These are phyloP conservation scores for Mesodorylaimus sp. DNA, from an alignment of 2,888 invertebrate genomes.

Conservation along the genomic window DNA sequence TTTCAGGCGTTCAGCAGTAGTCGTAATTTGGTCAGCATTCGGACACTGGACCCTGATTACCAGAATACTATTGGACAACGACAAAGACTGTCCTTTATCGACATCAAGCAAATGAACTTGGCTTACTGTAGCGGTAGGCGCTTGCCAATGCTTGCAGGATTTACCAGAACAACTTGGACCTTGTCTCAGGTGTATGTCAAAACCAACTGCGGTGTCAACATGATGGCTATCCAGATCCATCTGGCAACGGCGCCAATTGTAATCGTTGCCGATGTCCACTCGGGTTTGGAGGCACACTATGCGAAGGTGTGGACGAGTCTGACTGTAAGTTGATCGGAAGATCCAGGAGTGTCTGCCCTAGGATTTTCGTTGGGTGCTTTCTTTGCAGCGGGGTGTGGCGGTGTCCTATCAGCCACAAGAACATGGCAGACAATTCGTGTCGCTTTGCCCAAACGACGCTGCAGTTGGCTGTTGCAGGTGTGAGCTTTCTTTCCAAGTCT, in stretches of 20 bases:
- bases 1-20: neutral
- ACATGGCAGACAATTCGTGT: too few species aligned
- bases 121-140: conserved; percentile 4
- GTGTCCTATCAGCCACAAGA: too few species aligned
- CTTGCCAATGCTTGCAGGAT: too few species aligned
- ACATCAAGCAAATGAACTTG: conserved; percentile 2
- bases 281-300: neutral
- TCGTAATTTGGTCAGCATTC: neutral
- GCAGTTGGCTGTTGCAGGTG: neutral
- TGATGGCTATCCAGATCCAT: neutral
- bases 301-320: neutral
- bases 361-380: neutral
- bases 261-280: neutral
- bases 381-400: neutral
- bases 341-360: too few species aligned
- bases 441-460: too few species aligned
- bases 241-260: too few species aligned
- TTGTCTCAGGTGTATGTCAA: neutral
- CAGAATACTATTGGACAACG: conserved; percentile 6
- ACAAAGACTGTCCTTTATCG: conserved; percentile 1
- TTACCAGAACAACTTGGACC: too few species aligned
- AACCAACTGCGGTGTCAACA: neutral
- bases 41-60: neutral
- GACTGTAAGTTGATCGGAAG: too few species aligned
- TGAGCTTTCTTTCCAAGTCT: neutral